Evolutionary conservation across 1,140 invertebrate genomes (phyloP).

Genomic region (Brachionus rotundiformis): DNA sequence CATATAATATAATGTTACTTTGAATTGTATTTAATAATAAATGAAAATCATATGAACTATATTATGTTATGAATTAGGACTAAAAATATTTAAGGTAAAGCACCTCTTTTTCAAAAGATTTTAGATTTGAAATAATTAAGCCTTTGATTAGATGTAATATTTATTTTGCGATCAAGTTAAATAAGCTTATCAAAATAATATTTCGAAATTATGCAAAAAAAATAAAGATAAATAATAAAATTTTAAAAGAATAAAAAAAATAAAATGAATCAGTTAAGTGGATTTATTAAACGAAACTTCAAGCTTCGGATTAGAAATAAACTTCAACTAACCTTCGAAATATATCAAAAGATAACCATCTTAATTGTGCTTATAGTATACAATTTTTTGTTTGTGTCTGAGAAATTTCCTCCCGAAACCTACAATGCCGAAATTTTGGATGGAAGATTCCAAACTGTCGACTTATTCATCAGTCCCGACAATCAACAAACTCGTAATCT

Average conservation of each 20-base stretch:
- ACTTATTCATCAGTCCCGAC: neutral
- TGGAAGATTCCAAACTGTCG: neutral
- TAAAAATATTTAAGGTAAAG: too few relatives aligned
- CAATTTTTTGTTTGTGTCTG: conserved; percentile 20
- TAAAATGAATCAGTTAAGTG: conserved; percentile 12
- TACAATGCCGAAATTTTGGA: conserved; percentile 6
- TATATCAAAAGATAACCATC: conserved; percentile 15
- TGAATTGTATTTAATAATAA: too few relatives aligned
- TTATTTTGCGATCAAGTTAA: neutral
- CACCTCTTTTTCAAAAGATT: neutral
- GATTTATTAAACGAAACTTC: conserved; percentile 34
- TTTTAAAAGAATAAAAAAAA: neutral
- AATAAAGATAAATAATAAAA: neutral
- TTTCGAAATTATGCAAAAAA: neutral
- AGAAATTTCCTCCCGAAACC: neutral
- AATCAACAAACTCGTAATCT: neutral
- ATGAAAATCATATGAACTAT: too few relatives aligned
- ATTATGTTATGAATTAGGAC: too few relatives aligned
- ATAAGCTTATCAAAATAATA: neutral
- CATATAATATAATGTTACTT: too few relatives aligned
- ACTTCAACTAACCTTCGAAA: neutral
- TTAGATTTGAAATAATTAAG: neutral
- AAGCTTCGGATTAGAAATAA: conserved; percentile 28
- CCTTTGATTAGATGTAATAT: neutral
- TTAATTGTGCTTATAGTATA: neutral